A percentile compares a stretch with the other conserved stretches of the same genome.
Conservation (phyloP, 2,113 vertebrate genomes). For the Xiphias gladius region DNA sequence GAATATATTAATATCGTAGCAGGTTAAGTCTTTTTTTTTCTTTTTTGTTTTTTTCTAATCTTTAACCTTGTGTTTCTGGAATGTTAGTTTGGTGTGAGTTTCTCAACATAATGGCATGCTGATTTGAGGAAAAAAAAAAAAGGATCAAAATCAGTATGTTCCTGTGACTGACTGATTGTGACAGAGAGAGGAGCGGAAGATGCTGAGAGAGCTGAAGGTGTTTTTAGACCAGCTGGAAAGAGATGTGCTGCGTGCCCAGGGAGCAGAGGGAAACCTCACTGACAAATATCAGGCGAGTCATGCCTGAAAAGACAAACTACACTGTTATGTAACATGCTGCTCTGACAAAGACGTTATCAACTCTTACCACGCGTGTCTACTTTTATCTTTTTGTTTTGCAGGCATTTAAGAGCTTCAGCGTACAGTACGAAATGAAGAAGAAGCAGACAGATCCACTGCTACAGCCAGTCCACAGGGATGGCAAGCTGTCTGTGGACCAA, state of each 20-base stretch:
- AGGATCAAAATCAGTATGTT: neutral
- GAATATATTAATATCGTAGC: neutral
- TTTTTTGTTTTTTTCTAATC: too few relatives aligned
- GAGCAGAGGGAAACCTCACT: constrained; percentile 89
- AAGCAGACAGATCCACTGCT: constrained; percentile 91
- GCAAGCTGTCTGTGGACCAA: constrained; percentile 96
- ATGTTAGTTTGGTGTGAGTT: constrained; percentile 20
- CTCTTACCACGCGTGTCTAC: neutral
- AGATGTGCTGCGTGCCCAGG: constrained; percentile 91
- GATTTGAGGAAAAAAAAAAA: neutral
- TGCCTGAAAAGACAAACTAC: neutral
- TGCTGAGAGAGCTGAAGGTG: constrained; percentile 92
- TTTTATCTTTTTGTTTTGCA: constrained; percentile 62
- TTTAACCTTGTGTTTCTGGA: constrained; percentile 13
- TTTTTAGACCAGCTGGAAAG: constrained; percentile 97
- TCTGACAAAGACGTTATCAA: neutral
- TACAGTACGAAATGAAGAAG: constrained; percentile 94
- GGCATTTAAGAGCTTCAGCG: constrained; percentile 93
- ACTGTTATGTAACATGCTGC: neutral
- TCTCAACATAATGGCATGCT: constrained; percentile 10
- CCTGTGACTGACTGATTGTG: constrained; percentile 40
- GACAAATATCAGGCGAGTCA: constrained; percentile 94
- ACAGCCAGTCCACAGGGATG: constrained; percentile 90
- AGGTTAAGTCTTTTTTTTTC: neutral
- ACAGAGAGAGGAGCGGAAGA: constrained; percentile 92